A percentile compares a stretch with the other conserved stretches of the same genome.
These are phyloP conservation scores for Neodiprion lecontei DNA, from an alignment of 1,140 invertebrate genomes.

Conservation along the genomic window DNA sequence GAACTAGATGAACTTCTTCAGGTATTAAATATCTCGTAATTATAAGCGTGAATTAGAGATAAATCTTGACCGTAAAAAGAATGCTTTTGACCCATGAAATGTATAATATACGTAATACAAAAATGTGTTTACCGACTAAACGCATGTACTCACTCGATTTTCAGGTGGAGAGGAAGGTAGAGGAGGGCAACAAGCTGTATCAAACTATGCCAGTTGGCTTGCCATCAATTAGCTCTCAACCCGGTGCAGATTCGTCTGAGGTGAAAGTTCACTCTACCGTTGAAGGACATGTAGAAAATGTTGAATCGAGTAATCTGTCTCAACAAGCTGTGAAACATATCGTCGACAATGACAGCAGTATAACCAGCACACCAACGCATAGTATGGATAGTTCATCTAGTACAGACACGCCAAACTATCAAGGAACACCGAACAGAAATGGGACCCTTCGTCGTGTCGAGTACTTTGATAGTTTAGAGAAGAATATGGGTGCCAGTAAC, in stretches of 20 bases:
- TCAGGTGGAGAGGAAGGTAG: slow-evolving; percentile 69
- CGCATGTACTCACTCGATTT: neutral
- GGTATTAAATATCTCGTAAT: slow-evolving; percentile 42
- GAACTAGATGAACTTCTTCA: slow-evolving; percentile 74
- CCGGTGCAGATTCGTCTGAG: slow-evolving; percentile 46
- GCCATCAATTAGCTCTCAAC: slow-evolving; percentile 64
- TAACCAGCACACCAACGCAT: slow-evolving; percentile 57
- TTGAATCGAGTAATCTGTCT: neutral
- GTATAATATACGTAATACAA: no score
- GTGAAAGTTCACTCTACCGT: slow-evolving; percentile 40
- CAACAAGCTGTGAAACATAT: neutral
- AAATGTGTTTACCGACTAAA: no score
- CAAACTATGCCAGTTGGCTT: slow-evolving; percentile 76
- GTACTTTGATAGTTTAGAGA: slow-evolving; percentile 56
- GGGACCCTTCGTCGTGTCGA: slow-evolving; percentile 54
- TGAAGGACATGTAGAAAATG: neutral
- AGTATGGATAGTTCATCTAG: slow-evolving; percentile 56
- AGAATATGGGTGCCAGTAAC: slow-evolving; percentile 55
- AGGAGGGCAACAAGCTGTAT: slow-evolving; percentile 72
- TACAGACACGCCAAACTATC: slow-evolving; percentile 55
- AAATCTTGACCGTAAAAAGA: neutral
- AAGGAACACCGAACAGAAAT: slow-evolving; percentile 51
- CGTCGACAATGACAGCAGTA: slow-evolving; percentile 43
- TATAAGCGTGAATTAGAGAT: slow-evolving; percentile 2
- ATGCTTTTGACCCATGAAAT: neutral